Conservation (phyloP, 1,140 invertebrate genomes). For the Drosophila novamexicana region DNA sequence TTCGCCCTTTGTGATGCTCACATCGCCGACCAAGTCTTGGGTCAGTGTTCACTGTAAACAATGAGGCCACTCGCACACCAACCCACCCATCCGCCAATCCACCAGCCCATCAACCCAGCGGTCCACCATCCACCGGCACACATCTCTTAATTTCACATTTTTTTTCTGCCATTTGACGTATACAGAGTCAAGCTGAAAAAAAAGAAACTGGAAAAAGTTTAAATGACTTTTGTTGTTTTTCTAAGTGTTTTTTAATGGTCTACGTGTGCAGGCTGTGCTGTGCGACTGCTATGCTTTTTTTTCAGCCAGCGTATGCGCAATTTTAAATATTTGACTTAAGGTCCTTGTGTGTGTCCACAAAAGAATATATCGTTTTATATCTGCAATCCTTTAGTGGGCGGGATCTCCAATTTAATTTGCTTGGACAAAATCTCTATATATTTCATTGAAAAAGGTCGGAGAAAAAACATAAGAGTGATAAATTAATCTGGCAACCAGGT, state of each 20-base stretch:
- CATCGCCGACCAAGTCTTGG: constrained; percentile 82
- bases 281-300: constrained; percentile 4
- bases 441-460: background rate
- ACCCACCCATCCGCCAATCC: background rate
- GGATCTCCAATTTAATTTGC: background rate
- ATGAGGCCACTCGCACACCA: constrained; percentile 43
- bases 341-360: constrained; percentile 13
- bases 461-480: no score
- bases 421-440: background rate
- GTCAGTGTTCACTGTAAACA: constrained; percentile 76
- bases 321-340: constrained; percentile 43
- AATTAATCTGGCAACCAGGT: no score
- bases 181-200: constrained; percentile 39
- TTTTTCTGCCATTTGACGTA: constrained; percentile 49
- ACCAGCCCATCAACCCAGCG: background rate
- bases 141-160: constrained; percentile 79
- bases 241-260: constrained; percentile 83
- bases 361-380: background rate
- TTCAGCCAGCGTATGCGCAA: constrained; percentile 49
- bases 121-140: constrained; percentile 37
- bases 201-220: constrained; percentile 77
- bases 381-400: background rate
- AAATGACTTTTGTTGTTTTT: constrained; percentile 83
- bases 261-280: constrained; percentile 68
- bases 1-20: constrained; percentile 84